These are phyloP conservation scores for Gymnogyps californianus DNA, from an alignment of 2,113 vertebrate genomes.

Conservation along the genomic window DNA sequence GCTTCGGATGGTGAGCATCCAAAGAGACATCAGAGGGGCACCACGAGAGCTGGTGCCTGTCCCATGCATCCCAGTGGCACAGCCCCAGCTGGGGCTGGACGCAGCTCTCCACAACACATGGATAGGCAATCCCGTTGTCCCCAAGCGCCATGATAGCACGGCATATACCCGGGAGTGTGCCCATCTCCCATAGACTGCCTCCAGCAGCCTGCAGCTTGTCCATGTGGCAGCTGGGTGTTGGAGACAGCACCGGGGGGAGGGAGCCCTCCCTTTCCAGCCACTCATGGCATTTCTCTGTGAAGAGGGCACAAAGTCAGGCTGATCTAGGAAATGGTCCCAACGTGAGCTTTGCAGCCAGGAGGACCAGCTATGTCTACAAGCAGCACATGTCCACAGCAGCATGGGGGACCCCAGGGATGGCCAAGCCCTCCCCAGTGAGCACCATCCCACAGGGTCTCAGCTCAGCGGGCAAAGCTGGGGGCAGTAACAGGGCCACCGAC, in stretches of 20 bases:
- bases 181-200: not conserved
- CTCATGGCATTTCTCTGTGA: not conserved
- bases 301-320: not conserved
- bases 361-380: not conserved
- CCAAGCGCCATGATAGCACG: fast-evolving
- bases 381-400: fast-evolving
- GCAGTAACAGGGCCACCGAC: not conserved
- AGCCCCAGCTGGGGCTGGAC: not conserved
- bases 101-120: fast-evolving
- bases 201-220: not conserved
- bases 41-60: not conserved
- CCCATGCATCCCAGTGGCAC: fast-evolving
- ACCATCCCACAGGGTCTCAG: fast-evolving
- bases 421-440: not conserved
- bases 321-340: not conserved
- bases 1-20: not conserved
- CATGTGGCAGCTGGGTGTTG: not conserved
- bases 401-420: fast-evolving
- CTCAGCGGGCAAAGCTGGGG: fast-evolving
- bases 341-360: not conserved
- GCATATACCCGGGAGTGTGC: too few species aligned
- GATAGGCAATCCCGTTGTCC: not conserved
- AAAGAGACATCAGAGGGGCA: not conserved
- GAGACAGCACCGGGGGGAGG: fast-evolving
- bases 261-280: not conserved